Evolutionary conservation across 2,113 vertebrate genomes (phyloP).

Genomic region (Amblyornis subalaris): DNA sequence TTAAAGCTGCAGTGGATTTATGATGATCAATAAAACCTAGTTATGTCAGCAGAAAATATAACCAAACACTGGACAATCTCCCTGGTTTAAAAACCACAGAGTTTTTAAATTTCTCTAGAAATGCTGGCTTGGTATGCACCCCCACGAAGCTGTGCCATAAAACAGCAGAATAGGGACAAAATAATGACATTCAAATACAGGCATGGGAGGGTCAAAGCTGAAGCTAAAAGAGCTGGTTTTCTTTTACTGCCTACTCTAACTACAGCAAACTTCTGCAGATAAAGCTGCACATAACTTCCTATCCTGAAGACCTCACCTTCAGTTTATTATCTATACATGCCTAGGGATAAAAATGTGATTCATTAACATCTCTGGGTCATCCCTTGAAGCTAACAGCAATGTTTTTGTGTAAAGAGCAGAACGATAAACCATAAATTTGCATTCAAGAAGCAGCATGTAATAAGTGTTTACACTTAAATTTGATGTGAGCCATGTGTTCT

Average conservation of each 20-base stretch:
- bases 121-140: background rate
- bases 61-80: background rate
- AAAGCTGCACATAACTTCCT: background rate
- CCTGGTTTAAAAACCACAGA: background rate
- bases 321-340: background rate
- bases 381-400: background rate
- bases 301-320: background rate
- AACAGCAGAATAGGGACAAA: background rate
- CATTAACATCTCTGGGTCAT: background rate
- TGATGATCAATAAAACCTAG: background rate
- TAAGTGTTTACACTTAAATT: slow-evolving; percentile 33
- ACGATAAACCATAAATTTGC: slow-evolving; percentile 6
- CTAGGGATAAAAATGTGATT: background rate
- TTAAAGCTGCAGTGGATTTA: background rate
- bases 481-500: background rate
- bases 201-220: background rate
- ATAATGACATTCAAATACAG: background rate
- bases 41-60: background rate
- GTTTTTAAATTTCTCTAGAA: background rate
- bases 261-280: background rate
- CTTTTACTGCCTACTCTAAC: background rate
- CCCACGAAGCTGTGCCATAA: background rate
- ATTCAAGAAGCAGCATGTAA: slow-evolving; percentile 1
- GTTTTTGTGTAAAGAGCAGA: background rate
- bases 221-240: background rate